Evolutionary conservation across 2,797 vertebrate species (phyloP).

Genomic region (Melanotaenia trifasciata): DNA sequence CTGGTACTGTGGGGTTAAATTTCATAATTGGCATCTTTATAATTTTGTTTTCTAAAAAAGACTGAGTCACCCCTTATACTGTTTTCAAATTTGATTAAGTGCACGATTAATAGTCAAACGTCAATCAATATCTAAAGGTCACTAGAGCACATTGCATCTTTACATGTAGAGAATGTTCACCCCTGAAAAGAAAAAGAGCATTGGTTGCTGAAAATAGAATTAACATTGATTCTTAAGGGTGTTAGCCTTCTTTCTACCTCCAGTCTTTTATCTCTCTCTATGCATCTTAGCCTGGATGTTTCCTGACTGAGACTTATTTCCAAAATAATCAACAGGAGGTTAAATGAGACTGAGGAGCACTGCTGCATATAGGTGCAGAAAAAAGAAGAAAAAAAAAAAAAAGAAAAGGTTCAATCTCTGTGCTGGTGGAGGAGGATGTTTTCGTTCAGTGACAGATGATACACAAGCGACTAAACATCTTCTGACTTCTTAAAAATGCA

Average conservation of each 20-base stretch:
- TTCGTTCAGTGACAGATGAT: slow-evolving; percentile 29
- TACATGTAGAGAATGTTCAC: slow-evolving; percentile 24
- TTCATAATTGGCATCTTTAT: not conserved
- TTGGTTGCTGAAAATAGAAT: slow-evolving; percentile 51
- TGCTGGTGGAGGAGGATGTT: slow-evolving; percentile 27
- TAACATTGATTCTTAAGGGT: slow-evolving; percentile 61
- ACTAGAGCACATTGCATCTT: slow-evolving; percentile 4
- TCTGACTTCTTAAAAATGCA: slow-evolving; percentile 13
- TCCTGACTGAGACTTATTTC: slow-evolving; percentile 59
- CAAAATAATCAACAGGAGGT: slow-evolving; percentile 67
- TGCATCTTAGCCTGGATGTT: slow-evolving; percentile 58
- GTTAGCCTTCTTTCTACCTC: slow-evolving; percentile 63
- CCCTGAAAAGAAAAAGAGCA: slow-evolving; percentile 19
- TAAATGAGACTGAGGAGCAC: slow-evolving; percentile 52
- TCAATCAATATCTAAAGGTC: slow-evolving; percentile 56
- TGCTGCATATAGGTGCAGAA: slow-evolving; percentile 25
- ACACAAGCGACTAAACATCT: slow-evolving; percentile 31
- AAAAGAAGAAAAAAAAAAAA: not conserved
- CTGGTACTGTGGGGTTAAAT: not conserved
- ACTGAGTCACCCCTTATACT: slow-evolving; percentile 10
- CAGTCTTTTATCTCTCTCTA: slow-evolving; percentile 50
- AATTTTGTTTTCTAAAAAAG: not conserved
- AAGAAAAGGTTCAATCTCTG: slow-evolving; percentile 3
- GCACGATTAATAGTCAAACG: slow-evolving; percentile 35
- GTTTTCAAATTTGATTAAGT: slow-evolving; percentile 34